phyloP scores from a whole-genome alignment of 2,797 vertebrate genomes.

The Falco cherrug region DNA sequence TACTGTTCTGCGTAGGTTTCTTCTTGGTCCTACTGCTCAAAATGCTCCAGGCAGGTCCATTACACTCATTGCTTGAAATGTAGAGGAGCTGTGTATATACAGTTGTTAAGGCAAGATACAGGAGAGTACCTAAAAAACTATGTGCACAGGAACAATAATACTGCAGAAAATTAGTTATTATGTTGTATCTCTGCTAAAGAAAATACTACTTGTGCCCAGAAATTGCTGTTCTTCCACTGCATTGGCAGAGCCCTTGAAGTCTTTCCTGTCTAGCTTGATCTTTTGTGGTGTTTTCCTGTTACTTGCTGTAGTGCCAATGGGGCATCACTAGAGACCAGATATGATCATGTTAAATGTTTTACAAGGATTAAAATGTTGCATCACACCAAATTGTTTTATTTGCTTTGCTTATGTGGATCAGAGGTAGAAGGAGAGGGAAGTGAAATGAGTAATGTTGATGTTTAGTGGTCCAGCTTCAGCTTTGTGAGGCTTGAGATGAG shows the following conservation, averaged over 20 bases:
- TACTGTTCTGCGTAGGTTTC: background rate
- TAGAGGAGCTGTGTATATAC: background rate
- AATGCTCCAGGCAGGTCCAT: background rate
- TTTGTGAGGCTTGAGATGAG: background rate
- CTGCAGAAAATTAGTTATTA: background rate
- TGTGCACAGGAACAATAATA: background rate
- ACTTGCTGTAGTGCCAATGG: background rate
- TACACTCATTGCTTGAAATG: background rate
- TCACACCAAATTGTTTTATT: background rate
- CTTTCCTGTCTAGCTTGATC: background rate
- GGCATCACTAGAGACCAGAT: background rate
- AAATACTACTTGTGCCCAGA: background rate
- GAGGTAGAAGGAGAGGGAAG: background rate
- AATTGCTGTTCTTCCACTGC: background rate
- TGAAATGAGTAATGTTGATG: background rate
- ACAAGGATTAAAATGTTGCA: background rate
- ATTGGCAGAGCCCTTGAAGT: background rate
- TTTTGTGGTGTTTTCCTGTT: background rate
- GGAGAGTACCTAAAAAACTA: background rate
- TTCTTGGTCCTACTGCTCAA: background rate
- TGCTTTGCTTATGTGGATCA: background rate
- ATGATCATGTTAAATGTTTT: background rate
- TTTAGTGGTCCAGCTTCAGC: background rate
- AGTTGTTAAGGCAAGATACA: background rate
- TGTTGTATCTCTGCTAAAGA: background rate